These are phyloP conservation scores for Lydus trimaculatus DNA, from an alignment of 2,888 invertebrate species.

Conservation along the genomic window DNA sequence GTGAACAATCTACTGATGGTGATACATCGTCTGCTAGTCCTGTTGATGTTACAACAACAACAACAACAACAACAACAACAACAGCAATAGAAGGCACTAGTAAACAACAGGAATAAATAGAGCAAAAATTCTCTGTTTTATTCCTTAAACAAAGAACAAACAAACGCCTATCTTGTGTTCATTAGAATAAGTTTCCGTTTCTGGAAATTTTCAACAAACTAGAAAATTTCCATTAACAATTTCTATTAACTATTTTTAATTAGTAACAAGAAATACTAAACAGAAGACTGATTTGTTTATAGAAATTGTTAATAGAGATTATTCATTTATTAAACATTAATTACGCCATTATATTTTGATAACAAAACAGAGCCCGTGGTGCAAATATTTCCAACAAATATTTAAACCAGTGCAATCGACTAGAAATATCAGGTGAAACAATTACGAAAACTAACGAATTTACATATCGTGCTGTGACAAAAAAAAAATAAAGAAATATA, in stretches of 20 bases:
- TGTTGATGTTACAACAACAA: not conserved
- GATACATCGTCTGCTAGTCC: not conserved
- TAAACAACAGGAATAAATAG: not conserved
- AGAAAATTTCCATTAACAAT: not conserved
- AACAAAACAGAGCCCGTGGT: constrained; percentile 9
- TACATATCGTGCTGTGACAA: constrained; percentile 60
- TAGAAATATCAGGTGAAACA: constrained; percentile 38
- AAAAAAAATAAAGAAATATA: constrained; percentile 17
- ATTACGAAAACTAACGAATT: constrained; percentile 52
- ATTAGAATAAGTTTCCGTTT: constrained; percentile 25
- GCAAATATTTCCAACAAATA: constrained; percentile 27
- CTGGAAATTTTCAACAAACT: not conserved
- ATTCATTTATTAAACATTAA: not conserved
- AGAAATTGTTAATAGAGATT: not conserved
- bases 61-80: not conserved
- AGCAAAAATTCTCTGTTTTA: not conserved
- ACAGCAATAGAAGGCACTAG: not conserved
- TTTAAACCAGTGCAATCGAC: constrained; percentile 46
- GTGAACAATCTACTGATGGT: constrained; percentile 2
- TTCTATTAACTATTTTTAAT: not conserved
- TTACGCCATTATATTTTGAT: not conserved
- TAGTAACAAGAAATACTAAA: not conserved
- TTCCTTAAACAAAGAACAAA: constrained; percentile 28
- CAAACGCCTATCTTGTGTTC: constrained; percentile 37
- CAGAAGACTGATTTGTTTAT: not conserved